These are phyloP conservation scores for Teinopalpus imperialis DNA, from an alignment of 2,888 invertebrate species.

Conservation along the genomic window DNA sequence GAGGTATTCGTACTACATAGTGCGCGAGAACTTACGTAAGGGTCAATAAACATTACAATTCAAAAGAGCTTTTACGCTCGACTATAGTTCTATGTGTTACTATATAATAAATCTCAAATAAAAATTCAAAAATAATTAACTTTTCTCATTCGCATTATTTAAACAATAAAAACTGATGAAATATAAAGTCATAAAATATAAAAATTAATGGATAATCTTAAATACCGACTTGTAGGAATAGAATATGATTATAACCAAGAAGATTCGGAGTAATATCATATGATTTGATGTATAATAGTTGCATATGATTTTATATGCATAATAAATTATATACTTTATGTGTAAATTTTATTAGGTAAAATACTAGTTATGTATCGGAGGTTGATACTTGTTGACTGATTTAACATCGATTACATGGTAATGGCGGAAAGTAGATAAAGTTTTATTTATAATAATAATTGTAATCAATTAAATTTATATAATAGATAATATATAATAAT, in stretches of 20 bases:
- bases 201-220: neutral
- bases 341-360: conserved; percentile 9
- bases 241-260: neutral
- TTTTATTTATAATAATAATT: too few species aligned
- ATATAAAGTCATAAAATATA: conserved; percentile 1
- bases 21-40: too few species aligned
- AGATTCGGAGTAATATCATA: neutral
- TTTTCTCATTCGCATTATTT: too few species aligned
- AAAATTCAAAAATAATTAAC: too few species aligned
- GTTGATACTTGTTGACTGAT: too few species aligned
- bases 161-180: conserved; percentile 7
- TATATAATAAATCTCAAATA: conserved; percentile 18
- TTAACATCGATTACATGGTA: too few species aligned
- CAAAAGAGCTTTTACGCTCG: neutral
- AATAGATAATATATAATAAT: too few species aligned
- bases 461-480: too few species aligned
- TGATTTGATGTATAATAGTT: conserved; percentile 11
- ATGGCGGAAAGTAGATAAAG: too few species aligned
- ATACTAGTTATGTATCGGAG: conserved; percentile 4
- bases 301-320: conserved; percentile 26
- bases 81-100: neutral
- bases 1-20: too few species aligned
- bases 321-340: conserved; percentile 23
- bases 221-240: neutral
- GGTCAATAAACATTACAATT: too few species aligned